Base-by-base conservation (phyloP, 2,888 invertebrate species). In the Aricia artaxerxes region DNA sequence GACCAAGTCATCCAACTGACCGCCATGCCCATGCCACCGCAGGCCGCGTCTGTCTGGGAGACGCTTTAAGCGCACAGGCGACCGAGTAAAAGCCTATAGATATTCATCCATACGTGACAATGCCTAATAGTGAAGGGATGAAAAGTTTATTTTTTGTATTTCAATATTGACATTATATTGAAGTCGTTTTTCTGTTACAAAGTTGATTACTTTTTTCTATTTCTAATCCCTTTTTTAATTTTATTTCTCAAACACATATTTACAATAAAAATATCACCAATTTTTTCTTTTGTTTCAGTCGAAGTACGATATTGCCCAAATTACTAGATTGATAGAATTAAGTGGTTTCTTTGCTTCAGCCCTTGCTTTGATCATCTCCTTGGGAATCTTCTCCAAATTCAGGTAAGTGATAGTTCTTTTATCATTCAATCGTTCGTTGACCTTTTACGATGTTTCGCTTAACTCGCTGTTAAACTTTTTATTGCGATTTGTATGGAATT, bases 311-410 rank as follows among this genome's bases (percentile, higher is more conserved):
- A 96, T 97, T 69, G 97, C 97, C 0, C 95, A 95, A 83, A 95
- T 95, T 5, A 97, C 97, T 0, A 93, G 97, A 78, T 95, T 95
- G 16, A 90, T 99, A 88, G 99, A 99, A 92, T 96, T 97, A 82
- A 95, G 97, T 38, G 99, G 99, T 1, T 95, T 98, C 72, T 96
- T 96, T 79, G 88, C 97, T 9, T 99, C 99, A 0, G 92, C 98
- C 5, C 88, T 97, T 16, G 96, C 97, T 0, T 92, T 98, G 49
- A 87, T 97, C 16, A 88, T 97, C 35, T 97, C 98, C 0, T 93
- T 99, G 76, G 92, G 96, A 78, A 98, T 99, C 83, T 98, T 98
- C 90, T 96, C 96, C 83, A 95, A 96, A 84, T 98, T 97, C 92
- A 96, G 97, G 98, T 98, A 91, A 94, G 91, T 83, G 80, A 31